Evolutionary conservation across 1,140 invertebrate species (phyloP), one percentile per base, ranked within the genome.

Genomic region (Cardiocondyla obscurior): DNA sequence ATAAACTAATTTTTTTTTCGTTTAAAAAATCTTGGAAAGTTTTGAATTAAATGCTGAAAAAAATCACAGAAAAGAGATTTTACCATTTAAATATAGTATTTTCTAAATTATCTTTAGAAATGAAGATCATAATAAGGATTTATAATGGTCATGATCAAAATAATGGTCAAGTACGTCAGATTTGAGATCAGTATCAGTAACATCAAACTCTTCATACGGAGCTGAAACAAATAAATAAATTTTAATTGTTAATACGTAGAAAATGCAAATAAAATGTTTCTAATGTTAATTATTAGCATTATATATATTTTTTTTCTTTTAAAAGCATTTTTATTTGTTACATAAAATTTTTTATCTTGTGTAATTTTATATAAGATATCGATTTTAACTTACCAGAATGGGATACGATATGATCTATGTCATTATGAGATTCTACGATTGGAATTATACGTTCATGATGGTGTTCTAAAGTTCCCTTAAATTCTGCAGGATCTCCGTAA

Each of bases 151-250:
- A 3, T 49, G 76, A 10, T 81, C 67, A 8, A 85, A 25, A 16
- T 39, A 28, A 4, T 44, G 65, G 0, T 28, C 53, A 16, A 62
- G 36, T 25, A 36, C 7, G n/a, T 42, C 36, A 2, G 49, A 55
- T 0, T 81, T 65, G 14, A 79, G 22, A 3, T 70, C 33, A 19
- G 19, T 1, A 0, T 84, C 49, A 42, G 36, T 62, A 1, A 28
- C 1, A 2, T 4, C n/a, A 25, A 44, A 33, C 3, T 62, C 55
- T 36, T 64, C 62, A 14, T 70, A 86, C 0, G 79, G 49, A 49
- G 30, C 85, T 86, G 33, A 70, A 86, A 67, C 14, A 65, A 67
- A 42, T 39, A 22, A 33, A 60, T 58, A 51, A 49, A 49, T 62
- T 33, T 3, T 33, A 28, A 25, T 55, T 42, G 14, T 16, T 2